Percentiles rank a stretch among this genome's conserved stretches.
Conservation (phyloP, 2,113 vertebrate species). For the Odobenus rosmarus region DNA sequence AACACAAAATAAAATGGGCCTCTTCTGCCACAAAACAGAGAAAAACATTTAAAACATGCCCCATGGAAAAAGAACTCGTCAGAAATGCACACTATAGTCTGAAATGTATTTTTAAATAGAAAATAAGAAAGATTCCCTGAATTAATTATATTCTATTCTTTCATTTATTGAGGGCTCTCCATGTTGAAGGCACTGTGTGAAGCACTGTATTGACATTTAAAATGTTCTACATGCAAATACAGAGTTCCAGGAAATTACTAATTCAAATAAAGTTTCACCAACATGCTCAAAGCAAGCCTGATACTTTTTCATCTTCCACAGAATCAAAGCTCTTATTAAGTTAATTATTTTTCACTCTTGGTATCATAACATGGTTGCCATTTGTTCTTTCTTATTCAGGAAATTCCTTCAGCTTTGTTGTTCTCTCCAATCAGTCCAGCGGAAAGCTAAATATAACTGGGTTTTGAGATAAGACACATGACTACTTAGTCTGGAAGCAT, state of each 20-base stretch:
- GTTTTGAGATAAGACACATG: conserved; percentile 56
- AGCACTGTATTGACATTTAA: conserved; percentile 21
- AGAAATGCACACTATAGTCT: conserved; percentile 56
- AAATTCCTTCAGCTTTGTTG: conserved; percentile 55
- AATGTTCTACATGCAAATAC: conserved; percentile 5
- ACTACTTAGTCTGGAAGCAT: not conserved
- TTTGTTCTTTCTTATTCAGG: conserved; percentile 51
- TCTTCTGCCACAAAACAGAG: conserved; percentile 74
- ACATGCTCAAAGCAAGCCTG: conserved; percentile 35
- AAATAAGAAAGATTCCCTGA: conserved; percentile 42
- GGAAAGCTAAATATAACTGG: conserved; percentile 34
- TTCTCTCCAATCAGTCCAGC: not conserved
- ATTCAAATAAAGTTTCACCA: conserved; percentile 58
- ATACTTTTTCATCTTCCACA: conserved; percentile 44
- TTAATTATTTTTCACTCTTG: conserved; percentile 52
- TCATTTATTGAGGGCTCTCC: not conserved
- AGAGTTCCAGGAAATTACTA: conserved; percentile 46
- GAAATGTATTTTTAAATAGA: conserved; percentile 62
- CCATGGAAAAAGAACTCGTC: conserved; percentile 52
- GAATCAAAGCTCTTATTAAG: conserved; percentile 49
- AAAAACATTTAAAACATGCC: conserved; percentile 80
- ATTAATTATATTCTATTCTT: not conserved
- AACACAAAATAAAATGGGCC: conserved; percentile 73
- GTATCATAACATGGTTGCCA: conserved; percentile 20
- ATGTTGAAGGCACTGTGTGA: not conserved